Base-by-base conservation (phyloP, 2,888 invertebrate species). In the Phytoseiulus persimilis region DNA sequence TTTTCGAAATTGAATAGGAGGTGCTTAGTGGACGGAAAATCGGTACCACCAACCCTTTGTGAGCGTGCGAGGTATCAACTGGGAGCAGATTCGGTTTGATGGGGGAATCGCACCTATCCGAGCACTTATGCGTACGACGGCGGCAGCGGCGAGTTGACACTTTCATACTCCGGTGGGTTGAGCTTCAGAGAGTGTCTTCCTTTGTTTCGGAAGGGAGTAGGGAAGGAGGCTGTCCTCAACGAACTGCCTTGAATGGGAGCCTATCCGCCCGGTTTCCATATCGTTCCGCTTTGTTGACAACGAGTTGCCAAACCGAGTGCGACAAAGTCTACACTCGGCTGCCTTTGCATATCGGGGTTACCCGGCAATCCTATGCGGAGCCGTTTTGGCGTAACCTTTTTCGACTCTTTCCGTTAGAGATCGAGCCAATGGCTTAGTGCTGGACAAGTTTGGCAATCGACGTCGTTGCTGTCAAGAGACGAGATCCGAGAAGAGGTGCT, bases 21-120 rank as follows among this genome's bases (percentile, higher is more conserved):
- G 65, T 65, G 65, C 65, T 65, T 65, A 65, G 65, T 65, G 65
- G 65, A 65, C 65, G 65, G 65, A 65, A 65, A 65, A 65, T 65
- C 65, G 18, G 65, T 65, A 65, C 65, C 65, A 65, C 65, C 23
- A 28, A 65, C 23, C 65, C 65, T 65, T 65, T 28, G 65, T 14
- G 65, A 65, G 65, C 65, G 23, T 18, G 9, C 28, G 18, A 65
- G 65, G 65, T 65, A 65, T 65, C 65, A 28, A 23, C 65, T 28
- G 11, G 65, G 65, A 65, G 5, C 28, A 18, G 9, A 65, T 28
- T 28, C 11, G 65, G 65, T 3, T 14, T 2, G 28, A 65, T 28
- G 65, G 65, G 18, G 65, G 65, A 39, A 39, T 65, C 23, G 65
- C 23, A 65, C 65, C 28, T 65, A 14, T 23, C 18, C 1, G 2